Conservation (phyloP, 2,888 invertebrate genomes). For the Drosophila yooni region DNA sequence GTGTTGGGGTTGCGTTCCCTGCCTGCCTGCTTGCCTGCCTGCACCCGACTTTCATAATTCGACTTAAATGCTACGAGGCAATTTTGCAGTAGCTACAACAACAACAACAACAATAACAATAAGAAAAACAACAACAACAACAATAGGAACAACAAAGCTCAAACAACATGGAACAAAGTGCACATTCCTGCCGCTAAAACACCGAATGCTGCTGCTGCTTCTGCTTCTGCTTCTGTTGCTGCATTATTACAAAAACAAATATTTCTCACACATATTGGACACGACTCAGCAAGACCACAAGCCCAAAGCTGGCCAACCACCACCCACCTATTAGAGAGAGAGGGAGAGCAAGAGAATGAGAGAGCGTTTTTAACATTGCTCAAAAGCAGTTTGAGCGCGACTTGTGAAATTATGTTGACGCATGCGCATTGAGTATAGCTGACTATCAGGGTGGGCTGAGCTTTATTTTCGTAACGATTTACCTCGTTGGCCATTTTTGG, state of each 20-base stretch:
- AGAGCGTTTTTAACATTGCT: background rate
- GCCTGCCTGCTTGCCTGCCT: slow-evolving; percentile 20
- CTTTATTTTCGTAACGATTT: slow-evolving; percentile 27
- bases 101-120: slow-evolving; percentile 29
- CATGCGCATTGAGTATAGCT: slow-evolving; percentile 52
- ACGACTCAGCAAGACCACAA: slow-evolving; percentile 35
- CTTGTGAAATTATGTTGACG: slow-evolving; percentile 29
- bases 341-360: slow-evolving; percentile 6
- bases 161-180: slow-evolving; percentile 69
- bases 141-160: slow-evolving; percentile 39
- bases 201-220: slow-evolving; percentile 46
- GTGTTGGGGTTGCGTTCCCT: slow-evolving; percentile 1
- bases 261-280: slow-evolving; percentile 31
- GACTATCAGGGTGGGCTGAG: slow-evolving; percentile 47
- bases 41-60: slow-evolving; percentile 72
- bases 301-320: slow-evolving; percentile 40
- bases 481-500: slow-evolving; percentile 70
- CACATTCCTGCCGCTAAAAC: slow-evolving; percentile 67
- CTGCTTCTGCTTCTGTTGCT: slow-evolving; percentile 45
- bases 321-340: slow-evolving; percentile 35
- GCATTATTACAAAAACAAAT: slow-evolving; percentile 61
- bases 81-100: slow-evolving; percentile 69
- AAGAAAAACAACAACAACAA: slow-evolving; percentile 21
- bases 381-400: slow-evolving; percentile 35
- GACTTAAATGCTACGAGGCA: slow-evolving; percentile 80